A percentile compares a stretch with the other conserved stretches of the same genome.
These are phyloP conservation scores for Hipparchia semele DNA, from an alignment of 2,888 invertebrate genomes.

Conservation along the genomic window DNA sequence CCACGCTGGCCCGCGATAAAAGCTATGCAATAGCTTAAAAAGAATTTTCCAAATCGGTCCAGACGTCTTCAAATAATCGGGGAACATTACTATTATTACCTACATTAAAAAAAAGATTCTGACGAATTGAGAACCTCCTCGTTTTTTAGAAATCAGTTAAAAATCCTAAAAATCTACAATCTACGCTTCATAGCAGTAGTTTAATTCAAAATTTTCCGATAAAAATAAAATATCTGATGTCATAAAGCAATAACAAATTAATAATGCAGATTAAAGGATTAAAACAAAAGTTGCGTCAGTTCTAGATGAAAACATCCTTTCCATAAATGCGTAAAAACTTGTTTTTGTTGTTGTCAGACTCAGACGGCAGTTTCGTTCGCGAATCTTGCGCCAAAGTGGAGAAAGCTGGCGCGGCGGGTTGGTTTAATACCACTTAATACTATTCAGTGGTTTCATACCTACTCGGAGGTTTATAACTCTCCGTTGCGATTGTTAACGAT, in stretches of 20 bases:
- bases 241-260: background rate
- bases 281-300: background rate
- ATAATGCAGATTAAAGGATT: background rate
- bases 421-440: background rate
- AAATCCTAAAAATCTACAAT: too few relatives aligned
- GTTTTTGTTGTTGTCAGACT: constrained; percentile 15
- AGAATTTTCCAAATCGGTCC: too few relatives aligned
- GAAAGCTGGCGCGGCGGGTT: constrained; percentile 20
- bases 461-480: too few relatives aligned
- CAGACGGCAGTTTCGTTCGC: constrained; percentile 12
- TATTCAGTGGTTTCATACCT: background rate
- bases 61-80: too few relatives aligned
- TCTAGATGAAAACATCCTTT: background rate
- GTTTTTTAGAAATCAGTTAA: background rate
- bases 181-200: background rate
- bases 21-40: too few relatives aligned
- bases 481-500: constrained; percentile 1
- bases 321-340: constrained; percentile 12
- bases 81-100: too few relatives aligned
- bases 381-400: constrained; percentile 22
- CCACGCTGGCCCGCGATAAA: too few relatives aligned
- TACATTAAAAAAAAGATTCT: too few relatives aligned
- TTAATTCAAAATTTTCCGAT: too few relatives aligned
- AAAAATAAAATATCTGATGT: too few relatives aligned
- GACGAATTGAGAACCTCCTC: background rate